Evolutionary conservation across 2,797 vertebrate genomes (phyloP).

Genomic region (Lagothrix lagotricha): DNA sequence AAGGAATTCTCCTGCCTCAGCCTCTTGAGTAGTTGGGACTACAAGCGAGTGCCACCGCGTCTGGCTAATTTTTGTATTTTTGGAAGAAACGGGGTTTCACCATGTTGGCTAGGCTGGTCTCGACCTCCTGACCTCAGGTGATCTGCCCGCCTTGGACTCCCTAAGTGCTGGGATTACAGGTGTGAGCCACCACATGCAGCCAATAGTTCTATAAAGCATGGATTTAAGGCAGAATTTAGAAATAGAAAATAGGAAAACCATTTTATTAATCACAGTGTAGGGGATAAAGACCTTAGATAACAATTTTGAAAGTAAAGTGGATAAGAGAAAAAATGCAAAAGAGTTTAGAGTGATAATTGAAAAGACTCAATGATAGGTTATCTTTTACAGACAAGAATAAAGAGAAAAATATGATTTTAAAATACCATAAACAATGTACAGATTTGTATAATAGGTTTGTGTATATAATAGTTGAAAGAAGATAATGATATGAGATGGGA

Average conservation of each 20-base stretch:
- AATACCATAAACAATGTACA: neutral
- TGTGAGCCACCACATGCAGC: neutral
- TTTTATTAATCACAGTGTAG: neutral
- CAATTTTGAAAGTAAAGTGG: neutral
- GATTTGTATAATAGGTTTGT: neutral
- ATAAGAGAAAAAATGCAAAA: neutral
- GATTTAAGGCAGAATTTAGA: neutral
- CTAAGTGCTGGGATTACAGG: neutral
- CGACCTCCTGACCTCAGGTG: neutral
- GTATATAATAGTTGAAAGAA: neutral
- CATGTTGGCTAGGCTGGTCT: neutral
- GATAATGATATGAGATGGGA: neutral
- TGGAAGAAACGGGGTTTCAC: neutral
- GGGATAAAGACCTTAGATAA: neutral
- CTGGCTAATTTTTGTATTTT: neutral
- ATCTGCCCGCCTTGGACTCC: neutral
- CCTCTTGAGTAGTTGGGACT: neutral
- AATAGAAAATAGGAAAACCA: neutral
- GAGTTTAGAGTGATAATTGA: neutral
- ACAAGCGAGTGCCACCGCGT: fast-evolving
- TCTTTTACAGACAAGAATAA: neutral
- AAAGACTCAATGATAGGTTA: neutral
- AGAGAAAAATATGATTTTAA: neutral
- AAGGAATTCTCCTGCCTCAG: neutral
- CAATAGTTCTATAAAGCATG: neutral